phyloP scores from a whole-genome alignment of 2,797 vertebrate genomes.

The Lophotriccus pileatus region DNA sequence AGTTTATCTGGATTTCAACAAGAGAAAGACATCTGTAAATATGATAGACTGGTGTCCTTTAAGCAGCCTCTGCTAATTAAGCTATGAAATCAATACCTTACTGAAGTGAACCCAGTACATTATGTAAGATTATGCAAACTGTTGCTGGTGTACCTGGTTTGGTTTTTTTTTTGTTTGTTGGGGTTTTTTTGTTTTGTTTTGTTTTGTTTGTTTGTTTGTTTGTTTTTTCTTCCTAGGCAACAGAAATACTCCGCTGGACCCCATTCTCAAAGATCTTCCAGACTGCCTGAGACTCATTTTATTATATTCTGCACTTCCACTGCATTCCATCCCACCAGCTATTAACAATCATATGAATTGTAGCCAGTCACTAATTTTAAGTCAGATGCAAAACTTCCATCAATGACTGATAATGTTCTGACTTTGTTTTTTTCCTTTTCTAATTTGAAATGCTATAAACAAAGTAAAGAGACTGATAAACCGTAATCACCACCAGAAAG shows the following conservation, averaged over 20 bases:
- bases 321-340: not conserved
- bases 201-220: no score
- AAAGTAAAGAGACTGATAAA: not conserved
- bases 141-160: not conserved
- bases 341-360: not conserved
- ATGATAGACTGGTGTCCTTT: not conserved
- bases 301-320: not conserved
- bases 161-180: no score
- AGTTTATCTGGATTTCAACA: not conserved
- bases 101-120: not conserved
- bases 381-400: not conserved
- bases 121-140: not conserved
- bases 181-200: no score
- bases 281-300: not conserved
- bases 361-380: not conserved
- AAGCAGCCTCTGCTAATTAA: not conserved
- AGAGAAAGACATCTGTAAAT: not conserved
- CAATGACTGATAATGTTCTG: not conserved
- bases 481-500: not conserved
- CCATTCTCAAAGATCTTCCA: not conserved
- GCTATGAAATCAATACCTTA: not conserved
- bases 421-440: not conserved
- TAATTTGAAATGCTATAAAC: not conserved
- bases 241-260: not conserved
- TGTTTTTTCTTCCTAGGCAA: not conserved